Base-by-base conservation (phyloP, 1,140 invertebrate species). In the Radopholus similis region DNA sequence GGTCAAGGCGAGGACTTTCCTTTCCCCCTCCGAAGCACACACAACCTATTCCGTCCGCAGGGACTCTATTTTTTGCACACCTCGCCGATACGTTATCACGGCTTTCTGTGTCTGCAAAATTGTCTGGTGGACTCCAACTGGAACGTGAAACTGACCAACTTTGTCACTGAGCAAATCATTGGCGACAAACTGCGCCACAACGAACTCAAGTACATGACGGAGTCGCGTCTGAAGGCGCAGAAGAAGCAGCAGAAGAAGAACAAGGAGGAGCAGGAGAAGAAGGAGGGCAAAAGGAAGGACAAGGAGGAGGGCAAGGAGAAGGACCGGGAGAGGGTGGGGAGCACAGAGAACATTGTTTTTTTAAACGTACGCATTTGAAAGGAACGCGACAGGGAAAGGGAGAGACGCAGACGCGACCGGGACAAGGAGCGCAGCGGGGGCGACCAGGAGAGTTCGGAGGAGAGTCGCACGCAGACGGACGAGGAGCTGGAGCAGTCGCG, bases 71-170 rank as follows among this genome's bases (percentile, higher is more conserved):
- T 82, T 57, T 18, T 81, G 11, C 78, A 81, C 56, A 64, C 72
- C 21, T 77, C 80, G 9, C 60, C 55, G 23, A 40, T 81, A 21
- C 64, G 73, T 47, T 78, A 76, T 35, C 78, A 81, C 53, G 78
- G 78, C 23, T 71, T 82, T 47, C 34, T 81, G 4, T 82, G 80
- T 58, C 58, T 82, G 3, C 80, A 82, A 71, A 81, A 81, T 42
- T 81, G 78, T 54, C 57, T 81, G 13, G 78, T 81, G n/a, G 80
- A 81, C 58, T 80, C 77, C 4, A 82, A 81, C 42, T 81, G 78
- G 78, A 82, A 78, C 13, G 75, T 81, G 2, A 80, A 79, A 62
- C 67, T 82, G 18, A 81, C 80, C 4, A 82, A 81, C 58, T 80
- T 81, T 66, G 65, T 70, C 15, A 81, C 80, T 8, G 78, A 81